These are phyloP conservation scores for Anneissia japonica DNA, from an alignment of 35 echinoderm and acorn worm genomes.

Conservation along the genomic window DNA sequence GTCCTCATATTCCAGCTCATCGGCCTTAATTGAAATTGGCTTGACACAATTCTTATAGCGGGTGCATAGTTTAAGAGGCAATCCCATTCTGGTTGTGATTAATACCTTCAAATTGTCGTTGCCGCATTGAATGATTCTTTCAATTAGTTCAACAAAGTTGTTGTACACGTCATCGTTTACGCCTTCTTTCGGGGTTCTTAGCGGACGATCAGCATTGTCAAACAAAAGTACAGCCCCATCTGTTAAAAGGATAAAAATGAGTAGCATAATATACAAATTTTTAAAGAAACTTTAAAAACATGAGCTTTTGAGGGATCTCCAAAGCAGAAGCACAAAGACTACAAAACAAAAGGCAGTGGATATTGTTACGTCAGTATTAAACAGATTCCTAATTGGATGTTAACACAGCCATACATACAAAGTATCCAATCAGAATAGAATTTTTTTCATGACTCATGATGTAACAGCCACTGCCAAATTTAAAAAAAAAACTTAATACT, in stretches of 20 bases:
- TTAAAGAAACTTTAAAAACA: too few species aligned
- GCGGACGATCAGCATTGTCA: conserved; percentile 75
- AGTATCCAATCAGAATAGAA: too few species aligned
- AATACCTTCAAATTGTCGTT: conserved; percentile 64
- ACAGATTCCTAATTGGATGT: too few species aligned
- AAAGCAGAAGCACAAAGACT: too few species aligned
- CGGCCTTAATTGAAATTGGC: conserved; percentile 11
- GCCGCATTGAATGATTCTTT: conserved; percentile 36
- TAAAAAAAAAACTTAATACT: too few species aligned
- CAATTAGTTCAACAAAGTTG: conserved; percentile 34
- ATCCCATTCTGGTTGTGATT: conserved; percentile 71
- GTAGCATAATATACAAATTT: not conserved
- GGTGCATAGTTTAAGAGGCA: not conserved
- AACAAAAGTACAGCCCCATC: conserved; percentile 70
- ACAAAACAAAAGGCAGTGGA: too few species aligned
- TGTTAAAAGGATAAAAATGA: conserved; percentile 9
- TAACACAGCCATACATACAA: too few species aligned
- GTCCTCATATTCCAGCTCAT: conserved; percentile 72
- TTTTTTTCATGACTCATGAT: too few species aligned
- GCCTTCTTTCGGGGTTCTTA: conserved; percentile 48
- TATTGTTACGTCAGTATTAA: too few species aligned
- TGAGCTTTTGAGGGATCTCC: too few species aligned
- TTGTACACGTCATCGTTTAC: conserved; percentile 31
- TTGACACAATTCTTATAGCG: not conserved
- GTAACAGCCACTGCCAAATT: too few species aligned